Conservation (phyloP, 2,888 invertebrate species). For the Seira ritae region DNA sequence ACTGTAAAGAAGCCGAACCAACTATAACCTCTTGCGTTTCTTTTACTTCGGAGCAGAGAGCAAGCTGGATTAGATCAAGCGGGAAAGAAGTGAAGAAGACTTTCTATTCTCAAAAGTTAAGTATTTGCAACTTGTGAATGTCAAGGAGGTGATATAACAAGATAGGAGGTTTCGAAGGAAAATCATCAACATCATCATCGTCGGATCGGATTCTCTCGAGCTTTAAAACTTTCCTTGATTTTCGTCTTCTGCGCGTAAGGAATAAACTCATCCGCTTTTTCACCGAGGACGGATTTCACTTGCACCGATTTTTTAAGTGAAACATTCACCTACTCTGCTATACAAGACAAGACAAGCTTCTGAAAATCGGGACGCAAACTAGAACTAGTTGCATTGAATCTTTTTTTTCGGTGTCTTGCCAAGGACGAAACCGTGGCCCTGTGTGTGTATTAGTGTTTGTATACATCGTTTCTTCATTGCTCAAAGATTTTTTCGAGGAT, state of each 20-base stretch:
- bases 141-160: slow-evolving; percentile 1
- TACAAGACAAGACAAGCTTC: too few species aligned
- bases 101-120: too few species aligned
- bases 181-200: neutral
- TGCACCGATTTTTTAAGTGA: too few species aligned
- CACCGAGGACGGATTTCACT: too few species aligned
- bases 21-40: too few species aligned
- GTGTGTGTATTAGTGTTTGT: neutral
- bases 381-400: neutral
- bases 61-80: slow-evolving; percentile 10
- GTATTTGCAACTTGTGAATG: neutral
- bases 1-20: slow-evolving; percentile 13
- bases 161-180: neutral
- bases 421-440: slow-evolving; percentile 10
- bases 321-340: too few species aligned
- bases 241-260: too few species aligned
- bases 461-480: neutral
- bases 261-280: too few species aligned
- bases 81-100: too few species aligned
- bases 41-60: neutral
- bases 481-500: too few species aligned
- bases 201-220: neutral
- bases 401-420: slow-evolving; percentile 5
- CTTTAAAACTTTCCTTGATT: neutral
- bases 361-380: neutral